A percentile compares a stretch with the other conserved stretches of the same genome.
Evolutionary conservation across 2,888 invertebrate genomes (phyloP).

Genomic region (Tipula confusa): DNA sequence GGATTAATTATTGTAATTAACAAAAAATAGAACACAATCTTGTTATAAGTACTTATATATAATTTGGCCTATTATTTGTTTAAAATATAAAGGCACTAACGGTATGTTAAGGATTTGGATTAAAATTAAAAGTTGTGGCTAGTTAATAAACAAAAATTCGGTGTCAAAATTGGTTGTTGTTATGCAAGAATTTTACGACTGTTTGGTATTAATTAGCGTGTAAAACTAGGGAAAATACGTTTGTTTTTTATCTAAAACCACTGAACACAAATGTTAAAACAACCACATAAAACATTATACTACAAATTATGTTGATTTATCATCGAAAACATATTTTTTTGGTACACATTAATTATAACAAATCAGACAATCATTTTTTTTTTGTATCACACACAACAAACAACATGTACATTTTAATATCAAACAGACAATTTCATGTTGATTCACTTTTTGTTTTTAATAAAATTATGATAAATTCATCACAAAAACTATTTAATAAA

Average conservation of each 20-base stretch:
- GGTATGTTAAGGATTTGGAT: neutral
- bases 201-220: neutral
- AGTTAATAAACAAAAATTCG: neutral
- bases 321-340: neutral
- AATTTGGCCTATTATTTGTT: neutral
- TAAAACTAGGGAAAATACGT: neutral
- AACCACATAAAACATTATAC: neutral
- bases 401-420: neutral
- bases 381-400: neutral
- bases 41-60: too few species aligned
- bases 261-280: neutral
- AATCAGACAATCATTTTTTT: neutral
- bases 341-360: neutral
- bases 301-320: neutral
- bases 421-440: neutral
- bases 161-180: neutral
- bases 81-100: neutral
- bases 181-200: neutral
- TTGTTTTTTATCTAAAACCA: neutral
- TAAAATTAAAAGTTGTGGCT: neutral
- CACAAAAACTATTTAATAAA: too few species aligned
- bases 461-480: neutral
- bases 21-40: too few species aligned
- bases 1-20: neutral
- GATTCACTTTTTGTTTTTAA: neutral